Evolutionary conservation across 2,888 invertebrate genomes (phyloP), one percentile per base, ranked within the genome.

Genomic region (Lingula anatina): DNA sequence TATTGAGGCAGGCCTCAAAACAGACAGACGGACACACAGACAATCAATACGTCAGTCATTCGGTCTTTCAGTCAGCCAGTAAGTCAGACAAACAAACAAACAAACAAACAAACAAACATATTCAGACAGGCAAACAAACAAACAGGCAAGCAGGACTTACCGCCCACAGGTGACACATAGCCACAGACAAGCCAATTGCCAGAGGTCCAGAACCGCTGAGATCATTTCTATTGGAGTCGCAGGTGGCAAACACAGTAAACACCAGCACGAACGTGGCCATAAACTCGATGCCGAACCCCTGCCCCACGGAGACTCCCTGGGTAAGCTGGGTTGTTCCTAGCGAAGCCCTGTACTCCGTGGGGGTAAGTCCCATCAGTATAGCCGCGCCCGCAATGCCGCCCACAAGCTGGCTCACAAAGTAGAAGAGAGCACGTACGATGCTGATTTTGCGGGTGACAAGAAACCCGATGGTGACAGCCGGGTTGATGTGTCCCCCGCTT

Each of bases 401-500:
- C n/a, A 41, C 21, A 20, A 41, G 20, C 79, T 94, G 94, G 52
- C 92, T 91, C 5, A 89, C 85, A 54, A 94, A 83, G 79, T 91
- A 91, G 77, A 93, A 84, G 45, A 86, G 81, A 0, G 88, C 86
- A 45, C 93, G 82, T 54, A 93, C 82, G 40, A 89, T 85, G 18
- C 91, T 88, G 63, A 94, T 88, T 68, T 85, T 85, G 56, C 91
- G 83, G 43, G 91, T 87, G 61, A 91, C 83, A 63, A 88, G 86
- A 79, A 91, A 83, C 47, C 92, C 90, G 54, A 89, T 42, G 3
- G 93, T 93, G 38, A 95, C 90, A 1, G 94, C 93, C 1, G 94
- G 94, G 81, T 95, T 95, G 54, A 94, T 82, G 77, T 93, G 93
- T 9, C 89, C 90, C 1, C 93, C 93, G 48, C 90, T 90, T 46